Conservation (phyloP, 2,113 vertebrate genomes). For the Malurus elegans region DNA sequence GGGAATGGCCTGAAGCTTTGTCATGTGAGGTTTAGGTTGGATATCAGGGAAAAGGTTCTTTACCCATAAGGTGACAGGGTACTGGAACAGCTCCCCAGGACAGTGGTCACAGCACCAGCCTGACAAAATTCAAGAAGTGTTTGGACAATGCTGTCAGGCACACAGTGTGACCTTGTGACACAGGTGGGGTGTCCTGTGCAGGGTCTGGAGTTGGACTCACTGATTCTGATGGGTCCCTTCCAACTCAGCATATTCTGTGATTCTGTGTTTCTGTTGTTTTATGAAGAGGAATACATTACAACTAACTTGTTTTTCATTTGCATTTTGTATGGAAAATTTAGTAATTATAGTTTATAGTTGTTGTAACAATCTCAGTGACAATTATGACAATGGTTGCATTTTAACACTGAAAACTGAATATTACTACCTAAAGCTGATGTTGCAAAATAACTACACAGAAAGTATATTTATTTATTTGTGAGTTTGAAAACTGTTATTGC, state of each 20-base stretch:
- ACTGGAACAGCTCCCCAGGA: neutral
- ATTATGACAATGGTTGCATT: neutral
- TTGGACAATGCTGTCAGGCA: neutral
- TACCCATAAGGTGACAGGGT: fast-evolving
- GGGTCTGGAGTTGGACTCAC: neutral
- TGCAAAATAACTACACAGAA: neutral
- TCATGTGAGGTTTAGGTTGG: neutral
- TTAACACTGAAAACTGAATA: neutral
- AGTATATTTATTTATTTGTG: neutral
- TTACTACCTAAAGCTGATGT: neutral
- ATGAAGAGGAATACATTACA: neutral
- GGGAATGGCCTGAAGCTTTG: neutral
- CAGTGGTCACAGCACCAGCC: neutral
- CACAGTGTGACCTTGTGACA: fast-evolving
- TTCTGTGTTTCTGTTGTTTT: neutral
- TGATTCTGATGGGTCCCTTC: neutral
- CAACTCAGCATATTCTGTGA: neutral
- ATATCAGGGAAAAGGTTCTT: neutral
- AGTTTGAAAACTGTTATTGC: neutral
- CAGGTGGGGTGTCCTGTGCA: neutral
- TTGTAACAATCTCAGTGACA: neutral
- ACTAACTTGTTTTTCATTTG: neutral
- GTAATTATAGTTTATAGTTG: neutral
- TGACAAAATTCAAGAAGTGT: neutral
- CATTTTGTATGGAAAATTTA: neutral